A percentile compares a stretch with the other conserved stretches of the same genome.
These are phyloP conservation scores for Hyphantria cunea DNA, from an alignment of 1,140 invertebrate genomes.

Conservation along the genomic window DNA sequence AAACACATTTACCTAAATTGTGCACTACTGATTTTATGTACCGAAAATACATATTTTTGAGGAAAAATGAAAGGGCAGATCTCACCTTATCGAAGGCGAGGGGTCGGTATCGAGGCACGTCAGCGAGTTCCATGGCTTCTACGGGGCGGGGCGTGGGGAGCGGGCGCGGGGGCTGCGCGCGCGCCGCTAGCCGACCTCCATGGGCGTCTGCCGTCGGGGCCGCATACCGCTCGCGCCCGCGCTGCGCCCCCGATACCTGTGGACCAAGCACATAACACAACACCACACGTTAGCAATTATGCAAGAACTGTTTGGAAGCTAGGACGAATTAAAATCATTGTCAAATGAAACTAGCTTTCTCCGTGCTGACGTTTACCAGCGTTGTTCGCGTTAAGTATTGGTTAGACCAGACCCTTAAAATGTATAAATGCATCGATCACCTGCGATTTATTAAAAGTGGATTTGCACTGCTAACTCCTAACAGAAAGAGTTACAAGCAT, in stretches of 20 bases:
- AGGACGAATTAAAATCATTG: constrained; percentile 9
- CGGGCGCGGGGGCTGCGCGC: constrained; percentile 83
- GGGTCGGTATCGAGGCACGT: constrained; percentile 84
- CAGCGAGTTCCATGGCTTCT: constrained; percentile 83
- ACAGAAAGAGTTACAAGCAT: too few relatives aligned
- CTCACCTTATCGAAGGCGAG: constrained; percentile 85
- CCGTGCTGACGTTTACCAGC: constrained; percentile 13
- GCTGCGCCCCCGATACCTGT: constrained; percentile 77
- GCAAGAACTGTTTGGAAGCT: constrained; percentile 1
- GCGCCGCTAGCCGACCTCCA: constrained; percentile 86
- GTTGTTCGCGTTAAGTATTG: constrained; percentile 17
- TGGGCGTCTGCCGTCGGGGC: constrained; percentile 85
- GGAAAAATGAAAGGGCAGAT: too few relatives aligned
- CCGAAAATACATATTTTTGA: too few relatives aligned
- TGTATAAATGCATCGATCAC: constrained; percentile 29
- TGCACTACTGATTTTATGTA: too few relatives aligned
- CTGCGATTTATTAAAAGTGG: constrained; percentile 20
- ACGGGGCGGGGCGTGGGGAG: constrained; percentile 78
- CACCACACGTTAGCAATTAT: constrained; percentile 8
- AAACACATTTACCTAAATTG: too few relatives aligned
- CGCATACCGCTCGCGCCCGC: constrained; percentile 83
- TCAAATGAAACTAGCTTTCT: constrained; percentile 41
- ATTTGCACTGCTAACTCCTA: background rate
- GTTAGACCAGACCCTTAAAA: constrained; percentile 35
- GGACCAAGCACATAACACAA: constrained; percentile 22